phyloP scores from a whole-genome alignment of 2,888 invertebrate species.

The Morpho achilles region DNA sequence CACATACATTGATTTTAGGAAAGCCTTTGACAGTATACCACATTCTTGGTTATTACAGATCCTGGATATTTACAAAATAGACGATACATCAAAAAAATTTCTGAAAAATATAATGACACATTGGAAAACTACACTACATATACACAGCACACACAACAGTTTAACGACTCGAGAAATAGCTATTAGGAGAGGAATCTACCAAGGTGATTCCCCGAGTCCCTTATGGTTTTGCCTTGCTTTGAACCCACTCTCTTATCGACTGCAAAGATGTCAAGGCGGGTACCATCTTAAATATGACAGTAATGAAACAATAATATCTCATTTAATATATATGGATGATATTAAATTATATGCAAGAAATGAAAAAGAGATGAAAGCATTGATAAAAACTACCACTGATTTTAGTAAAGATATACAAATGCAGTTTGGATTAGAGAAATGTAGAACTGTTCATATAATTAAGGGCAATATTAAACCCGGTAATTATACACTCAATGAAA shows the following conservation, averaged over 20 bases:
- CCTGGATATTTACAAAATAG: slow-evolving; percentile 14
- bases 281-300: slow-evolving; percentile 9
- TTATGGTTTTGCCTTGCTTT: slow-evolving; percentile 24
- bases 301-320: slow-evolving; percentile 4
- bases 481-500: neutral
- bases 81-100: neutral
- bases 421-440: slow-evolving; percentile 1
- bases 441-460: neutral
- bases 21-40: slow-evolving; percentile 21
- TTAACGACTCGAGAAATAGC: slow-evolving; percentile 1
- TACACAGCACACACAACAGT: too few relatives aligned
- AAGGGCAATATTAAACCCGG: slow-evolving; percentile 4
- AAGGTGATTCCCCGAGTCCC: slow-evolving; percentile 15
- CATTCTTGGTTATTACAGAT: slow-evolving; percentile 17
- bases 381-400: neutral
- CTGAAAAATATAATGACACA: neutral
- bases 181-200: slow-evolving; percentile 9
- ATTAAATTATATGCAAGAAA: slow-evolving; percentile 15
- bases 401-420: slow-evolving; percentile 1
- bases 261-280: slow-evolving; percentile 8
- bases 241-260: slow-evolving; percentile 17
- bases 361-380: slow-evolving; percentile 8
- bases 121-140: too few relatives aligned
- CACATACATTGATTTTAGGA: slow-evolving; percentile 22
- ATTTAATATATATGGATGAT: slow-evolving; percentile 14